phyloP scores from a whole-genome alignment of 2,888 invertebrate species.

The Lasiommata megera region DNA sequence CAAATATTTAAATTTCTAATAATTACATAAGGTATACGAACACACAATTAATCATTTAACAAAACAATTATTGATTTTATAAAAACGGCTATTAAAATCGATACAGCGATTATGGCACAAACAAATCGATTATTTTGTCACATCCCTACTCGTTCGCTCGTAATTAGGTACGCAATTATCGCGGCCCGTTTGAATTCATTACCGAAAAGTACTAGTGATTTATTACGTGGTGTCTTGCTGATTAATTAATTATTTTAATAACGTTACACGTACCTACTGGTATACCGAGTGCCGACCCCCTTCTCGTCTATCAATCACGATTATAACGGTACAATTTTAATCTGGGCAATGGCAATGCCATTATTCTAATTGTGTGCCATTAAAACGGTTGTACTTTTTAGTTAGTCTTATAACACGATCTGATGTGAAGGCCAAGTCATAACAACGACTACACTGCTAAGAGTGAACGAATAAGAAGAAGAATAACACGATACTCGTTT shows the following conservation, averaged over 20 bases:
- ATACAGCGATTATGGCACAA: no score
- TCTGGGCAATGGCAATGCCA: conserved; percentile 39
- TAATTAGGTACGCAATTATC: conserved; percentile 80
- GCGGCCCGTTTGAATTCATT: conserved; percentile 77
- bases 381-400: background rate
- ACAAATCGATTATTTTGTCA: background rate
- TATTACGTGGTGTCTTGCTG: conserved; percentile 64
- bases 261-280: conserved; percentile 54
- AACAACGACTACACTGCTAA: no score
- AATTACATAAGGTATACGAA: no score
- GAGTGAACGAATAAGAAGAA: no score
- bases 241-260: conserved; percentile 57
- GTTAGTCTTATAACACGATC: no score
- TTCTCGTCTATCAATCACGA: conserved; percentile 46
- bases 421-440: no score
- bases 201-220: conserved; percentile 72
- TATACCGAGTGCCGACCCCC: conserved; percentile 42
- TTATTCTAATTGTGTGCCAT: background rate
- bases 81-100: background rate
- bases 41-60: no score
- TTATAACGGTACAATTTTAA: conserved; percentile 53
- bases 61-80: no score
- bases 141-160: conserved; percentile 52
- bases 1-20: no score
- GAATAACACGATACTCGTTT: no score